These are phyloP conservation scores for Arion vulgaris DNA, from an alignment of 1,140 invertebrate genomes.

Conservation along the genomic window DNA sequence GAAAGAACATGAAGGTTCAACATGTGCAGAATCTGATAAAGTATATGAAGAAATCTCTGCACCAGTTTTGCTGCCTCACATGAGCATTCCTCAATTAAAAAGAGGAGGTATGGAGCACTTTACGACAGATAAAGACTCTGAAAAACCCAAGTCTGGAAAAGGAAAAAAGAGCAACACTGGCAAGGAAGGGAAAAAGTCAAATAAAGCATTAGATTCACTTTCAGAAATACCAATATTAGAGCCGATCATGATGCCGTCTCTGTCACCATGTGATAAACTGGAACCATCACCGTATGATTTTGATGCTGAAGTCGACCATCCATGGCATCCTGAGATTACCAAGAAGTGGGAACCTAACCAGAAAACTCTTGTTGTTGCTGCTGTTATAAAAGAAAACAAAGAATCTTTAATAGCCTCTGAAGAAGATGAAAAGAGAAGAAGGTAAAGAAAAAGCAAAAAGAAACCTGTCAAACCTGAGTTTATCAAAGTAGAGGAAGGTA, in stretches of 20 bases:
- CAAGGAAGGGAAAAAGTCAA: constrained; percentile 45
- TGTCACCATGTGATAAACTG: not conserved
- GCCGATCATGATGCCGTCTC: not conserved
- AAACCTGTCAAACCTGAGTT: constrained; percentile 27
- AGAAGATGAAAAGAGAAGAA: constrained; percentile 48
- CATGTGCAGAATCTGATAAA: not conserved
- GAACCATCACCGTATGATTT: constrained; percentile 48
- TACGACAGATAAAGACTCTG: not conserved
- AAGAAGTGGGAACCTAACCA: constrained; percentile 48
- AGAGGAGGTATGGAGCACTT: not conserved
- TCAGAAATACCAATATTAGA: not conserved
- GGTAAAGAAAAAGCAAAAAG: constrained; percentile 53
- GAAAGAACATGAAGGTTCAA: not conserved
- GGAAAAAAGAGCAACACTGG: constrained; percentile 69
- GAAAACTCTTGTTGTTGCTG: not conserved
- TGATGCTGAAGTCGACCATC: constrained; percentile 39
- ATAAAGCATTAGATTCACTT: not conserved
- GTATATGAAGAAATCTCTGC: not conserved
- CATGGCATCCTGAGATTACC: constrained; percentile 44
- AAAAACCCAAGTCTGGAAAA: constrained; percentile 47
- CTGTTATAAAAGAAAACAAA: not conserved
- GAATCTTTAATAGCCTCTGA: not conserved
- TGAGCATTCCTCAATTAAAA: not conserved
- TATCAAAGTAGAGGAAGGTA: constrained; percentile 7
- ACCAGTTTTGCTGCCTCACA: not conserved